Base-by-base conservation (phyloP, 2,888 invertebrate species). In the Pollenia amentaria region DNA sequence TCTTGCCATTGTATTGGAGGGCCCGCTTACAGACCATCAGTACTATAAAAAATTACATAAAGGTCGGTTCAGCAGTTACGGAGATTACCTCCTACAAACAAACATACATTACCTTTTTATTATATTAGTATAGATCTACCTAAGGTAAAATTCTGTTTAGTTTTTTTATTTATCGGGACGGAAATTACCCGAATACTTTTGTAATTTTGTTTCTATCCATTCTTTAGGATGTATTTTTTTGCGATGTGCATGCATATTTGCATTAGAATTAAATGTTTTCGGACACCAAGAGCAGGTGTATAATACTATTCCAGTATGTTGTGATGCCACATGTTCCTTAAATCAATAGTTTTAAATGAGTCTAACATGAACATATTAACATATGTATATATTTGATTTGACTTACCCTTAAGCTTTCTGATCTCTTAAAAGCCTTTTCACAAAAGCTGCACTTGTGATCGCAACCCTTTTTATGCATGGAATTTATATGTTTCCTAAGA, bases 241-340 rank as follows among this genome's bases (percentile, higher is more conserved):
- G 38, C 92, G 91, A 88, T 92, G 92, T 4, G 91, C 90, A 87
- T 92, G 91, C 91, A 92, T 91, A 81, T 92, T 92, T 0, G 90
- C 92, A 88, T 91, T 91, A 11, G 92, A 91, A 76, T 91, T 91
- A 70, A 92, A 92, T 4, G 92, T 92, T 88, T 91, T 91, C 12
- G 91, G 91, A 69, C 92, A 92, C 85, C 91, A 91, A 21, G 90
- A 90, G 77, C 92, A 92, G 3, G 91, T 91, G 76, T 92, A 92
- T 18, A 92, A 79, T 10, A 90, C 90, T 79, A 91, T 92, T 0
- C 90, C 90, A 3, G 92, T 92, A 16, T 92, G 92, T 6, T 92
- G 92, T 6, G 91, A 91, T 29, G 93, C 91, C 91, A 92, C 90
- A 81, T 93, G 93, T 75, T 93, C 93, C 92, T 93, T 42, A n/a